Percentiles rank a stretch among this genome's conserved stretches.
Evolutionary conservation across 2,797 vertebrate species (phyloP).

Genomic region (Pseudocheirus occidentalis): DNA sequence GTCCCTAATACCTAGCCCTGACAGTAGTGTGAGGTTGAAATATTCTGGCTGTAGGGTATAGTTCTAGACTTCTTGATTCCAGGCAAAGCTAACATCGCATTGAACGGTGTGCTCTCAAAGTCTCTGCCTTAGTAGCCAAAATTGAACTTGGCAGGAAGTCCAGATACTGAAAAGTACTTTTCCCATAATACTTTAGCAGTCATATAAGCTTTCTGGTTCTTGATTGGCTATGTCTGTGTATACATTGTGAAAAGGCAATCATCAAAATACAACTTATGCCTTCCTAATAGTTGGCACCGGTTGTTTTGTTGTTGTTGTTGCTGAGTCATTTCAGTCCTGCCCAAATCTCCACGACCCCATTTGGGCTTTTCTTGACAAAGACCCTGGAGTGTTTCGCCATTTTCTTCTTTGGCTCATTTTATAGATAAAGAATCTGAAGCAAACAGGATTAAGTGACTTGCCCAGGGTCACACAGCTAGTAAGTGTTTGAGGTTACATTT

Average conservation of each 20-base stretch:
- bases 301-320: not conserved
- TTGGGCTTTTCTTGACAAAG: too few relatives aligned
- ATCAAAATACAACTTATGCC: not conserved
- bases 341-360: too few relatives aligned
- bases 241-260: not conserved
- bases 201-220: not conserved
- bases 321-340: too few relatives aligned
- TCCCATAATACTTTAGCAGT: not conserved
- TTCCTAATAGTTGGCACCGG: not conserved
- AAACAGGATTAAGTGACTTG: too few relatives aligned
- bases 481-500: too few relatives aligned
- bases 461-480: too few relatives aligned
- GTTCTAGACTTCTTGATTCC: not conserved
- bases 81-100: not conserved
- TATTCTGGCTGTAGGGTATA: not conserved
- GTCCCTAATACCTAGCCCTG: not conserved
- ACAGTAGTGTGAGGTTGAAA: not conserved
- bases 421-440: too few relatives aligned
- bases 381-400: too few relatives aligned
- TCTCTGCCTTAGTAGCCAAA: not conserved
- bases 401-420: too few relatives aligned
- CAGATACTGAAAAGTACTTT: not conserved
- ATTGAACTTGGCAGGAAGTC: not conserved
- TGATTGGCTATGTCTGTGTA: not conserved
- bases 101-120: not conserved